A percentile compares a stretch with the other conserved stretches of the same genome.
Evolutionary conservation across 1,140 invertebrate species (phyloP).

Genomic region (Dreissena polymorpha): DNA sequence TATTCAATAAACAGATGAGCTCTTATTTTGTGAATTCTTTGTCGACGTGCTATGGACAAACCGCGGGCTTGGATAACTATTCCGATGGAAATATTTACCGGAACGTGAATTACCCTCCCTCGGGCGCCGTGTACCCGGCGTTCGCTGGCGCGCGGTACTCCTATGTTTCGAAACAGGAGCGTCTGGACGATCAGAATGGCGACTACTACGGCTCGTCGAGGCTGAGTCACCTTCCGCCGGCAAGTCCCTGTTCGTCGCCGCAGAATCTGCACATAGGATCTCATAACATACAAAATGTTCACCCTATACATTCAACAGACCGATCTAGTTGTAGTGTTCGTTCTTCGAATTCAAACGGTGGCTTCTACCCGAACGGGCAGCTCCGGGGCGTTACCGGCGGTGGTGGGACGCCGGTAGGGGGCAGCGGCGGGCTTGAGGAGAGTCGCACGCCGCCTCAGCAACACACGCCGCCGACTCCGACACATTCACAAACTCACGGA

Average conservation of each 20-base stretch:
- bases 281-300: constrained; percentile 62
- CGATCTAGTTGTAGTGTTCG: constrained; percentile 62
- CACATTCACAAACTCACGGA: constrained; percentile 58
- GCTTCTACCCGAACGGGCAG: constrained; percentile 66
- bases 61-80: constrained; percentile 72
- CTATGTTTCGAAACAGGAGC: constrained; percentile 65
- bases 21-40: constrained; percentile 78
- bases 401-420: not conserved
- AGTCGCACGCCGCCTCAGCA: constrained; percentile 64
- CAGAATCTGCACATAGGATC: constrained; percentile 61
- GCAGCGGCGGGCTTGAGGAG: constrained; percentile 51
- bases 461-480: constrained; percentile 61
- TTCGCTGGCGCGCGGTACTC: constrained; percentile 66
- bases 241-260: constrained; percentile 69
- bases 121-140: constrained; percentile 68
- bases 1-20: constrained; percentile 70
- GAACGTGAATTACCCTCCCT: constrained; percentile 66
- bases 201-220: constrained; percentile 70
- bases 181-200: constrained; percentile 66
- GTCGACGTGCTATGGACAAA: constrained; percentile 75
- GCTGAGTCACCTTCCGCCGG: constrained; percentile 70
- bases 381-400: constrained; percentile 38
- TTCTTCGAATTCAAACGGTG: constrained; percentile 64
- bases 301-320: constrained; percentile 59
- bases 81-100: constrained; percentile 67